Evolutionary conservation across 2,888 invertebrate species (phyloP).

Genomic region (Temnothorax rugatulus): DNA sequence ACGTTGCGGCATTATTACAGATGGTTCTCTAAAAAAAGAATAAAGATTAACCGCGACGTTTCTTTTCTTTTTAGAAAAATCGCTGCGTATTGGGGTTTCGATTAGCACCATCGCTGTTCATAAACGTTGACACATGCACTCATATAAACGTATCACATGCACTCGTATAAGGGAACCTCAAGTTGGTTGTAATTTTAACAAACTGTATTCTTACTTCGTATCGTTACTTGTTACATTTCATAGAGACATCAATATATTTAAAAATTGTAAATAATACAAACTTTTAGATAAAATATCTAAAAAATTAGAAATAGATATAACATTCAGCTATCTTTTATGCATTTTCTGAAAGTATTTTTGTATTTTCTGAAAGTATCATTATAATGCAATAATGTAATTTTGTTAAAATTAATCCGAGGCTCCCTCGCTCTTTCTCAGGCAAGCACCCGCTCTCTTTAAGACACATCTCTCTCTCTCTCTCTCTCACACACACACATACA

Average conservation of each 20-base stretch:
- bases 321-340: background rate
- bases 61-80: constrained; percentile 42
- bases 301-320: background rate
- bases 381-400: constrained; percentile 3
- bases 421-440: background rate
- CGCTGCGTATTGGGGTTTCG: constrained; percentile 65
- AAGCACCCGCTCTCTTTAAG: background rate
- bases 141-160: constrained; percentile 43
- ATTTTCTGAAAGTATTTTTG: background rate
- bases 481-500: background rate
- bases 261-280: background rate
- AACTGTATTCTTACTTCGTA: background rate
- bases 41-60: constrained; percentile 25
- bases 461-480: background rate
- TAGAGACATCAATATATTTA: background rate
- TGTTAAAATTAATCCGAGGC: constrained; percentile 17
- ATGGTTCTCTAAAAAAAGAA: constrained; percentile 40
- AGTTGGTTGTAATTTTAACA: background rate
- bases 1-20: background rate
- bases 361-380: background rate
- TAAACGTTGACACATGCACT: constrained; percentile 44
- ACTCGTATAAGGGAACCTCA: constrained; percentile 34
- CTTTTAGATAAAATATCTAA: background rate
- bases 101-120: constrained; percentile 73
- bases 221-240: background rate